phyloP scores from a whole-genome alignment of 2,113 vertebrate genomes.

The Neopipo cinnamomea region DNA sequence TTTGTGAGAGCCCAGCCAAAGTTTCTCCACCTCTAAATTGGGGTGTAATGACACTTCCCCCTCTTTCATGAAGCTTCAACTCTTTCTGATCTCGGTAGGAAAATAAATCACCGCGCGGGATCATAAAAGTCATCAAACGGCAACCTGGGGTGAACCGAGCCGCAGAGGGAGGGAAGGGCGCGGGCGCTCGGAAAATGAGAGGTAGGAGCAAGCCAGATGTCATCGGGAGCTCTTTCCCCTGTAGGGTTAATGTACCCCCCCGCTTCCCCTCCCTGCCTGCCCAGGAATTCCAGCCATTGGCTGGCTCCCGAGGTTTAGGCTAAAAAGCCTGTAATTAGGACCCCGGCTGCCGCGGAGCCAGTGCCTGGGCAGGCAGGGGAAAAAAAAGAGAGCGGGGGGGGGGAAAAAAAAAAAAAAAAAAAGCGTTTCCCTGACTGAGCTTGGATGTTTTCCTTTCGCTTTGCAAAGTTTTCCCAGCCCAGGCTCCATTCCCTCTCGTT shows the following conservation, averaged over 20 bases:
- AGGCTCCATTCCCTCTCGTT: neutral
- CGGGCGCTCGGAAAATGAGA: conserved; percentile 41
- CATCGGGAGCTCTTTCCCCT: conserved; percentile 17
- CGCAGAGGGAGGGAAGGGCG: conserved; percentile 45
- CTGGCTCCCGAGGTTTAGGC: conserved; percentile 44
- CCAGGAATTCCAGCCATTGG: conserved; percentile 56
- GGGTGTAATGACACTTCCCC: conserved; percentile 42
- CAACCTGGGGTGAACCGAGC: conserved; percentile 18
- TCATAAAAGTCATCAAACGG: conserved; percentile 27
- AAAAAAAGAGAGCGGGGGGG: neutral
- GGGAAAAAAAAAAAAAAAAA: neutral
- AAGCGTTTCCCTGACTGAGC: neutral
- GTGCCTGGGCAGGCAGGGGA: conserved; percentile 34
- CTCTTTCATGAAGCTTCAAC: conserved; percentile 48
- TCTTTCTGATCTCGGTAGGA: conserved; percentile 22
- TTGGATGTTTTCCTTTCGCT: conserved; percentile 58
- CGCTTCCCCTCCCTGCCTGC: conserved; percentile 41
- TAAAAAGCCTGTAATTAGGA: conserved; percentile 65
- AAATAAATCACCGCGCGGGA: conserved; percentile 25
- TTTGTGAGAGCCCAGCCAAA: conserved; percentile 38
- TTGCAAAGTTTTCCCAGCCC: neutral
- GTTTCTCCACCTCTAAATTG: conserved; percentile 44
- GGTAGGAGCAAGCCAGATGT: conserved; percentile 19
- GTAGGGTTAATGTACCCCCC: conserved; percentile 31
- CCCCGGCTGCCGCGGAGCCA: conserved; percentile 44